Conservation (phyloP, 1,140 invertebrate genomes). For the Hylaeus volcanicus region DNA sequence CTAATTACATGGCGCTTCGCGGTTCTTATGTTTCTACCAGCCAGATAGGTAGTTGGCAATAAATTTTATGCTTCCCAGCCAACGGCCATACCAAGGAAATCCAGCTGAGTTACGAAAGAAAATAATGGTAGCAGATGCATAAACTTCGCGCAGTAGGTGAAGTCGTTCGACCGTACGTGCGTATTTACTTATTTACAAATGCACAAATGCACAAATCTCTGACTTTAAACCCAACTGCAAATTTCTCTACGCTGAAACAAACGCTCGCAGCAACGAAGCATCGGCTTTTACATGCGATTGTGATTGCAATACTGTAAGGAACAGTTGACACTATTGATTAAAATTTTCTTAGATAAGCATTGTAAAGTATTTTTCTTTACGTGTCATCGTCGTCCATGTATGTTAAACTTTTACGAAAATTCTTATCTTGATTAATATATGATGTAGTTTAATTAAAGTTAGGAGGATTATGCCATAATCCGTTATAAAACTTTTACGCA, state of each 20-base stretch:
- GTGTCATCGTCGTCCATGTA: no score
- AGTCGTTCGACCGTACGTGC: conserved; percentile 44
- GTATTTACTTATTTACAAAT: conserved; percentile 19
- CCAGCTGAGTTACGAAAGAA: conserved; percentile 60
- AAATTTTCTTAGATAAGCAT: no score
- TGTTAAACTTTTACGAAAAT: no score
- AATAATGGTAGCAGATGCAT: conserved; percentile 57
- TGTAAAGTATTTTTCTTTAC: no score
- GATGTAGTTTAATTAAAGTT: no score
- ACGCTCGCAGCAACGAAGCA: no score
- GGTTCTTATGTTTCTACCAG: conserved; percentile 62
- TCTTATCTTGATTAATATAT: no score
- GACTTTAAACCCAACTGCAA: neutral
- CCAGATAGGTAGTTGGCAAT: conserved; percentile 60
- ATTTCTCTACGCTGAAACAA: neutral
- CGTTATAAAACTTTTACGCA: no score
- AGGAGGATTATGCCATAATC: no score
- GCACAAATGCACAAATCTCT: neutral
- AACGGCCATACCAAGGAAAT: conserved; percentile 49
- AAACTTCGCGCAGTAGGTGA: conserved; percentile 22
- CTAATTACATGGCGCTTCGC: conserved; percentile 65
- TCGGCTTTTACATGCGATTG: no score
- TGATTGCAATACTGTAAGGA: no score
- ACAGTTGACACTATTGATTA: no score
- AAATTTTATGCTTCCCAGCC: conserved; percentile 55